Percentiles rank a stretch among this genome's conserved stretches.
These are phyloP conservation scores for Baccha elongata DNA, from an alignment of 2,888 invertebrate species.

Conservation along the genomic window DNA sequence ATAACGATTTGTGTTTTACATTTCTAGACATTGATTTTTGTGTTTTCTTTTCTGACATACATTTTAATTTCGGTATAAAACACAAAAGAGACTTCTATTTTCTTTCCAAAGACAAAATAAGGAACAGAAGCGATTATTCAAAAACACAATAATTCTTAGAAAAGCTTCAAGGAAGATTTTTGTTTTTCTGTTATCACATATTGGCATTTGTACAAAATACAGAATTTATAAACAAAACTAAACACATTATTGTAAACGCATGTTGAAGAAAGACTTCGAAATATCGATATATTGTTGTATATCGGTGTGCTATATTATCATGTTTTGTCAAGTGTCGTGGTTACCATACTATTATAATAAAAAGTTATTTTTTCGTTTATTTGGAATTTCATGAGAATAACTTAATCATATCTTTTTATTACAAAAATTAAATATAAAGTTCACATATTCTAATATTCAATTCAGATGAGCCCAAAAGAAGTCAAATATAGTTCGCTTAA, in stretches of 20 bases:
- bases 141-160: too few species aligned
- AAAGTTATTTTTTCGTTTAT: neutral
- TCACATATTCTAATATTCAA: slow-evolving; percentile 30
- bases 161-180: neutral
- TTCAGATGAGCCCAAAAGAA: slow-evolving; percentile 40
- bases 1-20: too few species aligned
- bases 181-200: neutral
- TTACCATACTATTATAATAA: neutral
- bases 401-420: neutral
- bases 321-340: slow-evolving; percentile 12
- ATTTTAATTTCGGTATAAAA: too few species aligned
- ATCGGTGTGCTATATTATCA: neutral
- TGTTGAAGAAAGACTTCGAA: neutral
- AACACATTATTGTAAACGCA: neutral
- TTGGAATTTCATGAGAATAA: neutral
- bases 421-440: slow-evolving; percentile 1
- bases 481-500: slow-evolving; percentile 32
- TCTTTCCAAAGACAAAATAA: too few species aligned
- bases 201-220: neutral
- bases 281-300: slow-evolving; percentile 10
- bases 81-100: too few species aligned
- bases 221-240: neutral
- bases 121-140: too few species aligned
- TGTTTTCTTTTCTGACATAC: too few species aligned
- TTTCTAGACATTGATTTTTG: too few species aligned